Evolutionary conservation across 2,888 invertebrate species (phyloP).

Genomic region (Bellardia bayeri): DNA sequence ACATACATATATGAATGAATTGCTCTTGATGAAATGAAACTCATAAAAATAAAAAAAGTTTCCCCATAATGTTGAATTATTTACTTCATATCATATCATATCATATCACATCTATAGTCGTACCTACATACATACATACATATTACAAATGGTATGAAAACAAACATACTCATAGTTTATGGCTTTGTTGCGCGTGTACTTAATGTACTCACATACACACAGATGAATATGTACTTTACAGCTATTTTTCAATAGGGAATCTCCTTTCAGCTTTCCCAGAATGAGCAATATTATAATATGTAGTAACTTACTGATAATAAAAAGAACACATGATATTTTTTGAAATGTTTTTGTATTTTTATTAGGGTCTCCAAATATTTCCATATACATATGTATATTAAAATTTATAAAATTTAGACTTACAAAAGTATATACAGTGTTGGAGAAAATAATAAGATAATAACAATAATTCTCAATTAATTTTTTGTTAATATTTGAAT

Average conservation of each 20-base stretch:
- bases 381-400: too few species aligned
- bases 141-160: neutral
- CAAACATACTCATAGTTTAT: neutral
- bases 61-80: conserved; percentile 34
- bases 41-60: conserved; percentile 22
- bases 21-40: conserved; percentile 23
- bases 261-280: neutral
- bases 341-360: too few species aligned
- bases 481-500: too few species aligned
- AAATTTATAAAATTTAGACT: too few species aligned
- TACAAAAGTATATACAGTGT: too few species aligned
- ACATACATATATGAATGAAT: neutral
- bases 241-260: neutral
- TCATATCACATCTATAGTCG: neutral
- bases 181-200: neutral
- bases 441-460: too few species aligned
- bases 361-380: too few species aligned
- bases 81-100: conserved; percentile 16
- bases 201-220: neutral
- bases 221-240: neutral
- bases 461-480: too few species aligned
- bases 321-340: too few species aligned
- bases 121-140: too few species aligned
- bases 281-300: too few species aligned
- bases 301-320: too few species aligned